These are phyloP conservation scores for Clangula hyemalis DNA, from an alignment of 2,797 vertebrate species.

Conservation along the genomic window DNA sequence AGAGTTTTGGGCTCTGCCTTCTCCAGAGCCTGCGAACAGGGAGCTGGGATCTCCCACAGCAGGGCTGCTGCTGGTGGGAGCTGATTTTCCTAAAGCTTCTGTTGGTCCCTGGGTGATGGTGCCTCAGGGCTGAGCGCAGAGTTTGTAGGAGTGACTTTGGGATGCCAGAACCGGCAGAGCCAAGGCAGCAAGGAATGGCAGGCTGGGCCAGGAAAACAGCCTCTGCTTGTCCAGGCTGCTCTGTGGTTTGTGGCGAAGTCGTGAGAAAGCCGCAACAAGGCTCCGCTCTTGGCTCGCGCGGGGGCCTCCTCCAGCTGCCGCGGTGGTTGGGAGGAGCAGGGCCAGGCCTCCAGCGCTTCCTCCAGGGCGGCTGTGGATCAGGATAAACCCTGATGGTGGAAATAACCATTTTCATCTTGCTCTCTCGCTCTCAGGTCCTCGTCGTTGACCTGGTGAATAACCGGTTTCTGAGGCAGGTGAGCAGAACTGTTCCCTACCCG, in stretches of 20 bases:
- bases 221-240: not conserved
- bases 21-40: not conserved
- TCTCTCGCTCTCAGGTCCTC: conserved; percentile 84
- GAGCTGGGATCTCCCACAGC: not conserved
- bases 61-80: not conserved
- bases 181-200: not conserved
- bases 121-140: not conserved
- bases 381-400: not conserved
- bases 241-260: not conserved
- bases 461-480: conserved; percentile 95
- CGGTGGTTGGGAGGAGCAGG: not conserved
- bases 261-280: not conserved
- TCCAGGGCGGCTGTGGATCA: not conserved
- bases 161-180: not conserved
- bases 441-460: conserved; percentile 95
- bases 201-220: not conserved
- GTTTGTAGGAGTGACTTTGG: not conserved
- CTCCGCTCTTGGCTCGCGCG: not conserved
- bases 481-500: not conserved
- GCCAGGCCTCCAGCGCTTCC: not conserved
- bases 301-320: not conserved
- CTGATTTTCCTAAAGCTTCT: not conserved
- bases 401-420: not conserved
- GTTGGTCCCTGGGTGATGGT: not conserved
- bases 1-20: not conserved